Conservation (phyloP, 2,113 vertebrate genomes). For the Actenoides hombroni region DNA sequence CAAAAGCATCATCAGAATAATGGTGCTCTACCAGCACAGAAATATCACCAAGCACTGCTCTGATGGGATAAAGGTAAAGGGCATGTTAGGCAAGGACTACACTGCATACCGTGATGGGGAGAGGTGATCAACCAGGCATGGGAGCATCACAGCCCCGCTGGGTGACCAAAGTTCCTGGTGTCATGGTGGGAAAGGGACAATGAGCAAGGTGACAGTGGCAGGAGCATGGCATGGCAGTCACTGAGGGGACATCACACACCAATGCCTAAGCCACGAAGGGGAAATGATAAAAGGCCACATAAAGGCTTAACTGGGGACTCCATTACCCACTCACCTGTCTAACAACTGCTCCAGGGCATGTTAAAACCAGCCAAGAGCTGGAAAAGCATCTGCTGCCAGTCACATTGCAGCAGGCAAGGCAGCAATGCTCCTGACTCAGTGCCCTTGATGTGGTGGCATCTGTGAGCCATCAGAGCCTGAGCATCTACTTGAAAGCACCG, state of each 20-base stretch:
- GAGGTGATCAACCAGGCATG: accelerated
- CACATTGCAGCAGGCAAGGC: accelerated
- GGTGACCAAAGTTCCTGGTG: accelerated
- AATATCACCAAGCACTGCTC: background rate
- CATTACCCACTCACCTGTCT: background rate
- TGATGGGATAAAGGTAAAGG: background rate
- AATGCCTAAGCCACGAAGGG: accelerated
- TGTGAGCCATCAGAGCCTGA: background rate
- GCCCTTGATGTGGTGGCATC: background rate
- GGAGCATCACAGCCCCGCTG: background rate
- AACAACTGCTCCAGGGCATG: accelerated
- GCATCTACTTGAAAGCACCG: accelerated
- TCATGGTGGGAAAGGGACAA: accelerated
- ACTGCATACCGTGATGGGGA: accelerated
- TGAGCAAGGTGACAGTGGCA: accelerated
- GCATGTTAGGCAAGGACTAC: too few relatives aligned
- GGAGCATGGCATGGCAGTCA: background rate
- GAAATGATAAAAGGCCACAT: background rate
- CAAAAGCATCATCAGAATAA: background rate
- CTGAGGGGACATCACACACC: accelerated
- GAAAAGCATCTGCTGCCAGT: background rate
- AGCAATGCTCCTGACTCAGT: accelerated
- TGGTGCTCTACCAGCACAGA: background rate
- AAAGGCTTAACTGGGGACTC: background rate
- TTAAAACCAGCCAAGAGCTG: background rate